A percentile compares a stretch with the other conserved stretches of the same genome.
Conservation (phyloP, 2,113 vertebrate genomes). For the Rhinoderma darwinii region DNA sequence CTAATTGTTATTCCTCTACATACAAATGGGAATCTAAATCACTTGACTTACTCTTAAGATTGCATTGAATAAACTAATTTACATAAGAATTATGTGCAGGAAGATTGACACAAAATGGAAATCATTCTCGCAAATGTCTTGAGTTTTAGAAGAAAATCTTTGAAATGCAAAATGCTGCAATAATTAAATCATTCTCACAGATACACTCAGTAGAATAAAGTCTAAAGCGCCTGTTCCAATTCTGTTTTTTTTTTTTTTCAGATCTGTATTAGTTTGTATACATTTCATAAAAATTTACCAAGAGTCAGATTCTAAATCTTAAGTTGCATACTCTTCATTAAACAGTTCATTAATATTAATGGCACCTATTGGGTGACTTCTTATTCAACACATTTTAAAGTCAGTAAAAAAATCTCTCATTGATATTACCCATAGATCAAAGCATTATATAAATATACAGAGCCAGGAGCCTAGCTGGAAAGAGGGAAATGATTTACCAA, state of each 20-base stretch:
- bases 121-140: conserved; percentile 37
- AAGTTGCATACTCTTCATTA: background rate
- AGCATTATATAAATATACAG: background rate
- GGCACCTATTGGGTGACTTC: background rate
- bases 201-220: background rate
- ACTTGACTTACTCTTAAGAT: conserved; percentile 32
- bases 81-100: conserved; percentile 16
- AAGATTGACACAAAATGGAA: conserved; percentile 42
- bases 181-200: conserved; percentile 25
- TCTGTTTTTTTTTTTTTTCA: background rate
- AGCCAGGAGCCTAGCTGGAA: background rate
- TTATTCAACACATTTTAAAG: background rate
- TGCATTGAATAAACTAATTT: conserved; percentile 37
- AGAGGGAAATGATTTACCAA: background rate
- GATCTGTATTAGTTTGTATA: background rate
- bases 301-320: background rate
- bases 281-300: background rate
- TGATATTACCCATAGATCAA: background rate
- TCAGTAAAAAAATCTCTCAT: background rate
- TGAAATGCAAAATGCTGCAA: conserved; percentile 36
- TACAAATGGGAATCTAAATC: conserved; percentile 47
- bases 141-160: conserved; percentile 23
- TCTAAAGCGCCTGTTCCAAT: background rate
- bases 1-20: conserved; percentile 30
- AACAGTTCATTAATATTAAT: background rate